Evolutionary conservation across 2,113 vertebrate species (phyloP).

Genomic region (Manacus vitellinus): DNA sequence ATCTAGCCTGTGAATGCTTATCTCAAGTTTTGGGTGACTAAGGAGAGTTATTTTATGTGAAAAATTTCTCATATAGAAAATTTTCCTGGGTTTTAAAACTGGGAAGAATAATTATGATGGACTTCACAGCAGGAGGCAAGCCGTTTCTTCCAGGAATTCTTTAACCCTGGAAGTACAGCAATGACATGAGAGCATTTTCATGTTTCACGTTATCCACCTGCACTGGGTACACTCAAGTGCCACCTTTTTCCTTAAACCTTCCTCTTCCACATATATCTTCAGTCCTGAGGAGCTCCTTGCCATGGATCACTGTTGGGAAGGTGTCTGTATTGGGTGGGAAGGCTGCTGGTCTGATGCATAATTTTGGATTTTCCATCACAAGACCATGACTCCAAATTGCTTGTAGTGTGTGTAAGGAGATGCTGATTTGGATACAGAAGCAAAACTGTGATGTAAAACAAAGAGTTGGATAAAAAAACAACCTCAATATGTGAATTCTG

Average conservation of each 20-base stretch:
- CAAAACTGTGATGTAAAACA: background rate
- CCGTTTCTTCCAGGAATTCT: background rate
- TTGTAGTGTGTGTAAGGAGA: background rate
- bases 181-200: fast-evolving
- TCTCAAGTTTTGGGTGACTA: background rate
- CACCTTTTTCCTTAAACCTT: background rate
- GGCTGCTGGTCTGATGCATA: background rate
- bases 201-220: background rate
- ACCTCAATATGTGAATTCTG: background rate
- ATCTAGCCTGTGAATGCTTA: background rate
- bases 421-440: background rate
- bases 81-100: background rate
- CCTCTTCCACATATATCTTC: background rate
- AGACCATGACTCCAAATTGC: background rate
- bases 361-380: background rate
- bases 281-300: background rate
- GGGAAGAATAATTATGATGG: background rate
- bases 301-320: background rate
- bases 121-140: background rate
- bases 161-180: background rate
- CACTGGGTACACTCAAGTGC: background rate
- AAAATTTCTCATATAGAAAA: background rate
- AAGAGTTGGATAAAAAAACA: background rate
- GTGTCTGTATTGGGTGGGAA: background rate
- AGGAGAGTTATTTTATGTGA: background rate